Percentiles rank a stretch among this genome's conserved stretches.
Conservation (phyloP, 2,888 invertebrate species). For the Apamea crenata region DNA sequence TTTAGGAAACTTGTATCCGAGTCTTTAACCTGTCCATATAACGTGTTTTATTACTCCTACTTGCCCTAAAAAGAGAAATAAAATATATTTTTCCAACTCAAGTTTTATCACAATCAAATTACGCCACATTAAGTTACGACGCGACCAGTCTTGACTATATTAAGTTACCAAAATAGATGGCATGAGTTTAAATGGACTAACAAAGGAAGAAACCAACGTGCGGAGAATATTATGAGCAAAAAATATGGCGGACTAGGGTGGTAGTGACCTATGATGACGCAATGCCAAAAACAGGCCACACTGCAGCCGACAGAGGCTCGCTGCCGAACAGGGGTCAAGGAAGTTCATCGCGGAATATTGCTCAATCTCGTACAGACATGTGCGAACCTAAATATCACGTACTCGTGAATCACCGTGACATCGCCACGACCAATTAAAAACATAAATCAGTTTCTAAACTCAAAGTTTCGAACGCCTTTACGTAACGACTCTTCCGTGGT, state of each 20-base stretch:
- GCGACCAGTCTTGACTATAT: conserved; percentile 80
- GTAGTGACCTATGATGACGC: conserved; percentile 90
- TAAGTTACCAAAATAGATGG: conserved; percentile 83
- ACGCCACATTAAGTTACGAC: conserved; percentile 82
- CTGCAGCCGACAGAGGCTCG: conserved; percentile 76
- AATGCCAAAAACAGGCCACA: conserved; percentile 88
- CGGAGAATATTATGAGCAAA: conserved; percentile 87
- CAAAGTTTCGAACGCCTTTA: conserved; percentile 63
- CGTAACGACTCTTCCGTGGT: conserved; percentile 65
- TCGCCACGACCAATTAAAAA: conserved; percentile 57
- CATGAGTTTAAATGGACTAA: conserved; percentile 84
- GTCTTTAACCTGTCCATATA: conserved; percentile 66
- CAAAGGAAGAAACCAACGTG: conserved; percentile 88
- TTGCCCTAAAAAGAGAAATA: conserved; percentile 72
- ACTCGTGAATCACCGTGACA: conserved; percentile 70
- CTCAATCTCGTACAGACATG: conserved; percentile 77
- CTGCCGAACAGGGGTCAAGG: conserved; percentile 84
- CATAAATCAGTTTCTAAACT: conserved; percentile 63
- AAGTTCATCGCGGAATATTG: conserved; percentile 85
- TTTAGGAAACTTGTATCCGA: conserved; percentile 57
- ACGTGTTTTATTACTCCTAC: conserved; percentile 68
- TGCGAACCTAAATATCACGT: conserved; percentile 72
- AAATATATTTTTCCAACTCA: conserved; percentile 67
- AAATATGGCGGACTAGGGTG: conserved; percentile 86
- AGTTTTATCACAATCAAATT: conserved; percentile 83